Evolutionary conservation across 1,140 invertebrate species (phyloP).

Genomic region (Panagrolaimus sp.): DNA sequence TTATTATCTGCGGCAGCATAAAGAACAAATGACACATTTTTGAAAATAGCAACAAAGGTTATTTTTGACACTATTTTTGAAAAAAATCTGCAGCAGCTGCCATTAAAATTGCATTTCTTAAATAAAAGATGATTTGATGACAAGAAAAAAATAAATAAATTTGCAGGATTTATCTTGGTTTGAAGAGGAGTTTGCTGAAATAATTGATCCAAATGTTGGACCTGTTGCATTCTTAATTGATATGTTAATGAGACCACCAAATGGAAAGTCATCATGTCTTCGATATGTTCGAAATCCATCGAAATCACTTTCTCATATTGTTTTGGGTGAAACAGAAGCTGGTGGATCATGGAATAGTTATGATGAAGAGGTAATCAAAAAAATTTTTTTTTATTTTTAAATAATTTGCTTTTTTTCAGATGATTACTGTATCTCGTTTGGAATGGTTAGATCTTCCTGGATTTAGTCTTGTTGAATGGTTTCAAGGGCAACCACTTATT

Average conservation of each 20-base stretch:
- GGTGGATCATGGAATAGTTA: constrained; percentile 56
- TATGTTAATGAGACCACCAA: constrained; percentile 14
- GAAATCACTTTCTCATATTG: constrained; percentile 44
- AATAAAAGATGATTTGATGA: no score
- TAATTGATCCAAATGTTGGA: not conserved
- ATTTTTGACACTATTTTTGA: no score
- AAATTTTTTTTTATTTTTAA: constrained; percentile 13
- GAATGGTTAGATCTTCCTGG: constrained; percentile 56
- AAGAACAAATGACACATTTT: no score
- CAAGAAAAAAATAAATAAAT: no score
- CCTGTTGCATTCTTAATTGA: constrained; percentile 14
- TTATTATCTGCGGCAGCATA: no score
- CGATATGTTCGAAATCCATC: constrained; percentile 25
- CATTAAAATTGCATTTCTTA: no score
- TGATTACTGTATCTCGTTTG: constrained; percentile 46
- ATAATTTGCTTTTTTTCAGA: constrained; percentile 32
- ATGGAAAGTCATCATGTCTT: constrained; percentile 25
- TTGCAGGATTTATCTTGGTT: constrained; percentile 15
- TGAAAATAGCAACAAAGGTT: no score
- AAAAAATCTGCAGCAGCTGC: no score
- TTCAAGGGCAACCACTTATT: constrained; percentile 34
- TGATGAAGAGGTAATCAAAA: constrained; percentile 47
- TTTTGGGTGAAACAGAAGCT: constrained; percentile 47
- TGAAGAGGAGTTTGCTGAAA: constrained; percentile 12
- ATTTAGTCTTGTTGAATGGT: constrained; percentile 41